Base-by-base conservation (phyloP, 1,140 invertebrate species). In the Nephotettix cincticeps region DNA sequence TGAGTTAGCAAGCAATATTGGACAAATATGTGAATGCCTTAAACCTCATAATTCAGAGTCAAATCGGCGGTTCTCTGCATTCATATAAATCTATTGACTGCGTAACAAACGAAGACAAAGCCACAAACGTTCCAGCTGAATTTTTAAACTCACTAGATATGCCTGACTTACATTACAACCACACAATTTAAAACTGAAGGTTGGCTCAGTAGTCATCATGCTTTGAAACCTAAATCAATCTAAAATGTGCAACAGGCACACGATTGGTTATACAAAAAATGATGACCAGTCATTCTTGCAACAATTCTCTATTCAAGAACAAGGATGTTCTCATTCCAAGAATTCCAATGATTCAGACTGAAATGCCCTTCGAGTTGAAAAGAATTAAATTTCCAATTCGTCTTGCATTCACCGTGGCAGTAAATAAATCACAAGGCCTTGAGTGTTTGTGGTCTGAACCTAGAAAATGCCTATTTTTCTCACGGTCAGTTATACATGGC, bases 351-450 rank as follows among this genome's bases (percentile, higher is more conserved):
- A 80, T 78, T 71, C 77, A 77, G 67, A 78, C 78, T 67, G 78
- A 82, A 74, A 56, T 78, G 66, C 77, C 79, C 32, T 80, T 81
- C 72, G 69, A 75, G 56, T 79, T 86, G 72, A 81, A 82, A 78
- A 71, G 84, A 65, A 51, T 82, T 71, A 79, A 84, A 68, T 83
- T 86, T 77, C 80, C 80, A 28, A 70, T 75, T 23, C 21, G 58
- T 30, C 30, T 73, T 4, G 54, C 72, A 23, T 77, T 74, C 47
- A 71, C 74, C 9, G 70, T 76, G 51, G 75, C 73, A 1, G 75
- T 76, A 0, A 73, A 77, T 56, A 76, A 74, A 72, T 13, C 71
- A n/a, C 83, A 86, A 78, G 84, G 83, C 23, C 58, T 74, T 78
- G 75, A 72, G 72, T 70, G 75, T 76, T 73, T 79, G 73, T 67